Conservation (phyloP, 2,888 invertebrate species). For the Dicyrtomina minuta region DNA sequence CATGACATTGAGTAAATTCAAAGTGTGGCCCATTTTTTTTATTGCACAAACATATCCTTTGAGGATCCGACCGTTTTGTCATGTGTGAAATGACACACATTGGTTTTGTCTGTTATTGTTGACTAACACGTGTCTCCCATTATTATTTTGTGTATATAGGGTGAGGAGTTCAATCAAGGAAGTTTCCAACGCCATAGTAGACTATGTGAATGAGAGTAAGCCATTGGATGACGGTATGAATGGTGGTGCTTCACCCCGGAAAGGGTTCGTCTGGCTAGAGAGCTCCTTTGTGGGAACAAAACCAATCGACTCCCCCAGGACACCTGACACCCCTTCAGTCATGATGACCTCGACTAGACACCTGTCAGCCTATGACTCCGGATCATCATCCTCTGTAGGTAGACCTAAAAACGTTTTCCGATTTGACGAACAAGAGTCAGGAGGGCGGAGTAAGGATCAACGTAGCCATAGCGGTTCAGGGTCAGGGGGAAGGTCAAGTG, state of each 20-base stretch:
- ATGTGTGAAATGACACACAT: not conserved
- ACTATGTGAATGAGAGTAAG: conserved; percentile 68
- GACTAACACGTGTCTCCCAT: not conserved
- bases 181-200: conserved; percentile 88
- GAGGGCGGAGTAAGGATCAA: not conserved
- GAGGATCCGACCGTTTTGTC: not conserved
- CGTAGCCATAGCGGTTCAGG: not conserved
- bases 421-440: conserved; percentile 28
- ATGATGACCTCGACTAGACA: conserved; percentile 48
- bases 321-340: conserved; percentile 62
- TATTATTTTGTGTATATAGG: conserved; percentile 56
- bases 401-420: conserved; percentile 29
- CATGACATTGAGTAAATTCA: too few relatives aligned
- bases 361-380: not conserved
- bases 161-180: conserved; percentile 86
- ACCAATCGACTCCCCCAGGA: conserved; percentile 81
- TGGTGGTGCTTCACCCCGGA: conserved; percentile 57
- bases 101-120: not conserved
- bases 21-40: not conserved
- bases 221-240: conserved; percentile 54
- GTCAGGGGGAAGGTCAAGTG: not conserved
- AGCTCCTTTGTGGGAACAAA: conserved; percentile 82
- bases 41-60: too few relatives aligned
- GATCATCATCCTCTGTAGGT: too few relatives aligned
- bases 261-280: conserved; percentile 78